Evolutionary conservation across 2,888 invertebrate genomes (phyloP).

Genomic region (Sinotaia quadrata): DNA sequence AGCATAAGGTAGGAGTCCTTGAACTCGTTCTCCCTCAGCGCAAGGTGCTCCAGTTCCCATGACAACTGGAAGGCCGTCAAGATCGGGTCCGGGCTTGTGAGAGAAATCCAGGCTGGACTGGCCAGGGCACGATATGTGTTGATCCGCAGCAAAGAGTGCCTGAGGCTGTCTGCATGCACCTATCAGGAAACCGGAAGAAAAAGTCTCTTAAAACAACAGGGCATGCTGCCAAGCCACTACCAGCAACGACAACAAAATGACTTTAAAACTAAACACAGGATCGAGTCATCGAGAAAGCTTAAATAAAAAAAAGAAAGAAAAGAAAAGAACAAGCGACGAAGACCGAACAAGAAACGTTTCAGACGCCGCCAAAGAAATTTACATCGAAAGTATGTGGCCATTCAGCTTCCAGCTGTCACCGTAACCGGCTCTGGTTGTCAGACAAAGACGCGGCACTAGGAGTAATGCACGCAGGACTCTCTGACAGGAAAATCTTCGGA

Average conservation of each 20-base stretch:
- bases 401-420: too few species aligned
- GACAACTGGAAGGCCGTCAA: constrained; percentile 75
- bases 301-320: background rate
- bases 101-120: constrained; percentile 76
- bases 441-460: too few species aligned
- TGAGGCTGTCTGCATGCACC: constrained; percentile 64
- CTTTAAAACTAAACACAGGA: background rate
- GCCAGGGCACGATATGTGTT: constrained; percentile 76
- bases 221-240: background rate
- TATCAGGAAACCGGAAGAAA: background rate
- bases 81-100: constrained; percentile 75
- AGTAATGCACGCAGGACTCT: too few species aligned
- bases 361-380: too few species aligned
- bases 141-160: constrained; percentile 75
- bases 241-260: background rate
- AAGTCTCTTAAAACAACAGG: background rate
- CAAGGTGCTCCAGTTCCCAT: constrained; percentile 75
- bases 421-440: too few species aligned
- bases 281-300: background rate
- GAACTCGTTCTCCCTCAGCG: constrained; percentile 75
- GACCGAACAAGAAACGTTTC: too few species aligned
- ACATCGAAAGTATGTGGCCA: too few species aligned
- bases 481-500: too few species aligned
- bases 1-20: constrained; percentile 74
- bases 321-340: too few species aligned